Base-by-base conservation (phyloP, 2,888 invertebrate species). In the Drosophila fulvimacula region DNA sequence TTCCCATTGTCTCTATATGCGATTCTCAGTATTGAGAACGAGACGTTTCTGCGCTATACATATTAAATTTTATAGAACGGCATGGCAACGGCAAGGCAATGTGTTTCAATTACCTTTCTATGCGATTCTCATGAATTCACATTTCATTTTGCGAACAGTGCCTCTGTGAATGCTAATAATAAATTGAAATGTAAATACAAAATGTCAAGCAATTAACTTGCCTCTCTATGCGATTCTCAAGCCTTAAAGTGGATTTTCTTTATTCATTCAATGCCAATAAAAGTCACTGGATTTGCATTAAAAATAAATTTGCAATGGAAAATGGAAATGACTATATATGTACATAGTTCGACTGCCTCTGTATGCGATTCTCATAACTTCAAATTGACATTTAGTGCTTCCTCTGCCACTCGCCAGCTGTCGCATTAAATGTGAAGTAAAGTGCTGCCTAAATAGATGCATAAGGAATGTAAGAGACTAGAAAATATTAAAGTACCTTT, bases 401-500 rank as follows among this genome's bases (percentile, higher is more conserved):
- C 3, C 42, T 5, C 42, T 6, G 21, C 2, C 24, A 2, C 9
- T 3, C 17, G 1, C 44, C 4, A 15, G 15, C 1, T 42, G 41
- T 6, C 48, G 48, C 13, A 19, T 17, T 32, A 19, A 48, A 48
- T 32, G 48, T 30, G 5, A 30, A 48, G 17, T 4, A 48, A 30
- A 30, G 46, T 30, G 30, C 46, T n/a, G 6, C 6, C 30, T 17
- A 30, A 48, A 5, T 10, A 34, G 34, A 34, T 34, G 36, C 44
- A 9, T 5, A 17, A 19, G 24, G 6, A 19, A 30, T 19, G 5
- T 36, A 32, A 30, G 36, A 46, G 15, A 46, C 24, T 39, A 46
- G 62, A 53, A 53, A 38, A 53, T 63, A 55, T 67, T 57, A 68
- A 58, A 66, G 46, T 55, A 15, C 44, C 53, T 42, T 36, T 17